These are phyloP conservation scores for Patella pellucida DNA, from an alignment of 2,888 invertebrate genomes.

Conservation along the genomic window DNA sequence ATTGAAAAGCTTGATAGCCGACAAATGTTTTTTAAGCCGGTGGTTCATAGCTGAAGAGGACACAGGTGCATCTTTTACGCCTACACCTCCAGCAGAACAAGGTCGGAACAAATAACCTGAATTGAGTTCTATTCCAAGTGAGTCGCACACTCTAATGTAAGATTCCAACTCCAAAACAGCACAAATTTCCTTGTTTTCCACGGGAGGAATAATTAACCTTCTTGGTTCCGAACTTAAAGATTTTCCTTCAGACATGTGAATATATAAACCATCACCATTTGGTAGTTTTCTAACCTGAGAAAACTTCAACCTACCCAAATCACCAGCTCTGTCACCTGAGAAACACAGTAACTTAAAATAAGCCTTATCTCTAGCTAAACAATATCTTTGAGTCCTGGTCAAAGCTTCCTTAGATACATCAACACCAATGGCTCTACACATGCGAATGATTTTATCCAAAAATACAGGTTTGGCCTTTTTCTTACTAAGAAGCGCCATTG, in stretches of 20 bases:
- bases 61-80: slow-evolving; percentile 9
- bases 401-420: not conserved
- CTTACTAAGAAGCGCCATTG: not conserved
- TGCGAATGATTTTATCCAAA: not conserved
- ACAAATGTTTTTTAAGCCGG: slow-evolving; percentile 14
- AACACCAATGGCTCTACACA: not conserved
- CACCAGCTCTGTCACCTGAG: not conserved
- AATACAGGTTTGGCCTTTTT: not conserved
- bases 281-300: not conserved
- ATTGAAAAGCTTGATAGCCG: not conserved
- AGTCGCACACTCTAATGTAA: not conserved
- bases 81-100: slow-evolving; percentile 1
- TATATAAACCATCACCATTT: not conserved
- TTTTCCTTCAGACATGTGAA: not conserved
- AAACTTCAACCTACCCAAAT: not conserved
- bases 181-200: not conserved
- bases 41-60: slow-evolving; percentile 14
- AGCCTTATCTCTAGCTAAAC: not conserved
- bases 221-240: not conserved
- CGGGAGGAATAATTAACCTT: not conserved
- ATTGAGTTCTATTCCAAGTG: not conserved
- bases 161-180: not conserved
- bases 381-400: not conserved
- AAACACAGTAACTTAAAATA: not conserved
- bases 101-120: slow-evolving; percentile 19